Evolutionary conservation across 2,888 invertebrate species (phyloP).

Genomic region (Agonopterix alstromeriana): DNA sequence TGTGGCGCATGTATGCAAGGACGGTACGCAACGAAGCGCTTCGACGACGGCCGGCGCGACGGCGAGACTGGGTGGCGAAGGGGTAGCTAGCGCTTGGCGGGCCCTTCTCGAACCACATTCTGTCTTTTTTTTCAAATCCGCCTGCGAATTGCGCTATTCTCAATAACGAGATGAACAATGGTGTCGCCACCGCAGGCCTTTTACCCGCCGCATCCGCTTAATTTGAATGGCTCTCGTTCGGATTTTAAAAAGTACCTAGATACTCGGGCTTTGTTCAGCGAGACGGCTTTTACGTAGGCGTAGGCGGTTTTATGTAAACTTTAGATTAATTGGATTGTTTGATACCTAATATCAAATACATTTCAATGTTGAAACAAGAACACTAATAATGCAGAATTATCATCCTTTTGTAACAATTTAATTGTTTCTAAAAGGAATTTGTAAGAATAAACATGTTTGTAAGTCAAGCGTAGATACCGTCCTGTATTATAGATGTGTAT

Average conservation of each 20-base stretch:
- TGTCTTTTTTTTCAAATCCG: slow-evolving; percentile 13
- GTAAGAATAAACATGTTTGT: no score
- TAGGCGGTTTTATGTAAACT: neutral
- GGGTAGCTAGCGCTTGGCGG: slow-evolving; percentile 9
- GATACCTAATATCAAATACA: no score
- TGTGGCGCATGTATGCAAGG: slow-evolving; percentile 1
- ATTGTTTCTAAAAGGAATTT: no score
- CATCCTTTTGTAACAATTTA: no score
- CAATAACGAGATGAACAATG: slow-evolving; percentile 23
- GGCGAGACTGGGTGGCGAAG: neutral
- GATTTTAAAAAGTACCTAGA: slow-evolving; percentile 11
- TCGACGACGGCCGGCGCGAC: neutral
- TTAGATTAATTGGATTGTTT: no score
- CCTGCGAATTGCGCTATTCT: slow-evolving; percentile 15
- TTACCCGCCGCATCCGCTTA: slow-evolving; percentile 17
- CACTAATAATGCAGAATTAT: no score
- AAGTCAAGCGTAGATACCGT: no score
- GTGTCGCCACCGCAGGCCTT: slow-evolving; percentile 13
- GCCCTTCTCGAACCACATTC: slow-evolving; percentile 15
- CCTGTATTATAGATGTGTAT: no score
- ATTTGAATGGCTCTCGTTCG: slow-evolving; percentile 18
- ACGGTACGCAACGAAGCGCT: neutral
- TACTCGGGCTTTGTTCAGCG: slow-evolving; percentile 5
- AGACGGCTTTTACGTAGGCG: neutral
- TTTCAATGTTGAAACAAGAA: no score